Percentiles rank a stretch among this genome's conserved stretches.
These are phyloP conservation scores for Sus cebifrons DNA, from an alignment of 2,797 vertebrate genomes.

Conservation along the genomic window DNA sequence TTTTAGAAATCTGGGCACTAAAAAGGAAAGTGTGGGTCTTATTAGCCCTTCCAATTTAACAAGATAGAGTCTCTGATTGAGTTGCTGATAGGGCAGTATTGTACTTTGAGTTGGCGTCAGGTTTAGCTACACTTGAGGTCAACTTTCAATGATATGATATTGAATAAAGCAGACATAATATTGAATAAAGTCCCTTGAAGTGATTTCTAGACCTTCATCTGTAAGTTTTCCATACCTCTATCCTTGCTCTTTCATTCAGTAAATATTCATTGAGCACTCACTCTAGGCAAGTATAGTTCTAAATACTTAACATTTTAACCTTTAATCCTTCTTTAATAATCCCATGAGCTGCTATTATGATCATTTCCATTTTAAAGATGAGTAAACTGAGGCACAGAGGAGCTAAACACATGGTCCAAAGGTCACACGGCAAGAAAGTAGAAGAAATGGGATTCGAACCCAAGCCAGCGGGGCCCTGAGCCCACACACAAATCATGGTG, in stretches of 20 bases:
- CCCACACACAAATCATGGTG: background rate
- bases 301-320: background rate
- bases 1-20: conserved; percentile 43
- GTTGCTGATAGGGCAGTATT: conserved; percentile 35
- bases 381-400: background rate
- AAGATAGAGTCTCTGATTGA: background rate
- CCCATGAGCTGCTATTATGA: background rate
- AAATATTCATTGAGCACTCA: background rate
- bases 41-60: background rate
- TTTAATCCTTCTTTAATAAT: background rate
- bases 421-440: background rate
- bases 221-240: background rate
- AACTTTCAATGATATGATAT: background rate
- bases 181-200: background rate
- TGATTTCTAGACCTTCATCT: background rate
- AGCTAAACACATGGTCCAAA: background rate
- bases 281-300: background rate
- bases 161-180: background rate
- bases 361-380: conserved; percentile 35
- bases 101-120: conserved; percentile 36
- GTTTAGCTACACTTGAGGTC: conserved; percentile 52
- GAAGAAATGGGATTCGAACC: background rate
- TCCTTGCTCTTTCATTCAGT: background rate
- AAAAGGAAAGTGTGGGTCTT: background rate
- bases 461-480: background rate